Evolutionary conservation across 2,797 vertebrate species (phyloP).

Genomic region (Numenius phaeopus): DNA sequence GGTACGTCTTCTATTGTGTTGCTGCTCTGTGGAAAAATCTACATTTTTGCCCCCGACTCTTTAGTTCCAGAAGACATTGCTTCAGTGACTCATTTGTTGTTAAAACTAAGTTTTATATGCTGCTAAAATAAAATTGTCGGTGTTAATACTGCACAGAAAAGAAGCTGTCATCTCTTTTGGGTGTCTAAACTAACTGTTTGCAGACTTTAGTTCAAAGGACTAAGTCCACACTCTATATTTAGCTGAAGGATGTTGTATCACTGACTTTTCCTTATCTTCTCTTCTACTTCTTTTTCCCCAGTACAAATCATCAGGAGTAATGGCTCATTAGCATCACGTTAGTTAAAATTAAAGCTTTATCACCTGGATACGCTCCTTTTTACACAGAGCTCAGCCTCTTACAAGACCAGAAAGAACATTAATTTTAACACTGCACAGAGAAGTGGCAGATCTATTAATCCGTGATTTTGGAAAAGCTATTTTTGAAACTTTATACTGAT

Average conservation of each 20-base stretch:
- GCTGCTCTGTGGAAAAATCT: background rate
- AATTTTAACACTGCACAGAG: background rate
- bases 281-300: background rate
- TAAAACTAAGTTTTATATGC: background rate
- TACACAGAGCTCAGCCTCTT: background rate
- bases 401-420: background rate
- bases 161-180: background rate
- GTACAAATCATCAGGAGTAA: background rate
- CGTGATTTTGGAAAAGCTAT: background rate
- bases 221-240: background rate
- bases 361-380: background rate
- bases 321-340: background rate
- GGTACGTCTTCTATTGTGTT: background rate
- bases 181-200: background rate
- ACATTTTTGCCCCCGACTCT: background rate
- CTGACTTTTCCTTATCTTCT: background rate
- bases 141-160: background rate
- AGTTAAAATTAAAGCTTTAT: background rate
- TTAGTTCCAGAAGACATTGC: background rate
- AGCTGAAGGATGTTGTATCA: background rate
- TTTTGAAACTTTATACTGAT: background rate
- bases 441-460: background rate
- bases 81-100: background rate
- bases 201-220: background rate
- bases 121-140: background rate